A percentile compares a stretch with the other conserved stretches of the same genome.
phyloP scores from a whole-genome alignment of 2,888 invertebrate genomes.

The Cantharis rufa region DNA sequence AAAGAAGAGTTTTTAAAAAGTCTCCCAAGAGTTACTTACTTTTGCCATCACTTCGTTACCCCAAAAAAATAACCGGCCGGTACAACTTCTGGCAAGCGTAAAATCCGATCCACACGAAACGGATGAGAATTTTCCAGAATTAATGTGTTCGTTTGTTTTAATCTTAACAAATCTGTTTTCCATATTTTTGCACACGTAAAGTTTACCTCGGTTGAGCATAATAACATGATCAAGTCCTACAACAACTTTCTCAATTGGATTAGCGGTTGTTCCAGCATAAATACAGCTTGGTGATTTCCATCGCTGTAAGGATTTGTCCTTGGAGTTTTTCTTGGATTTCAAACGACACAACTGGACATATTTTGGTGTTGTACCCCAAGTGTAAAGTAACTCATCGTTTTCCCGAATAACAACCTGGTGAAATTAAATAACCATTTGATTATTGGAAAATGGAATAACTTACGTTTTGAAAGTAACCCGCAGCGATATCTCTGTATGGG shows the following conservation, averaged over 20 bases:
- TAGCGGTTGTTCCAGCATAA: constrained; percentile 40
- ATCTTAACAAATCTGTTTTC: constrained; percentile 88
- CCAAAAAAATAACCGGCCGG: constrained; percentile 73
- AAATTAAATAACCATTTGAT: background rate
- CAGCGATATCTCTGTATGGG: constrained; percentile 62
- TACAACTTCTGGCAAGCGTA: constrained; percentile 69
- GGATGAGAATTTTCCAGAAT: constrained; percentile 47
- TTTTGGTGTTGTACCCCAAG: constrained; percentile 80
- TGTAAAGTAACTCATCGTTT: constrained; percentile 66
- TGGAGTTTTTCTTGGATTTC: constrained; percentile 40
- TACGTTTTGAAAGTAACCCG: constrained; percentile 80
- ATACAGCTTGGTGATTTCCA: constrained; percentile 52
- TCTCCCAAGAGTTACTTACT: constrained; percentile 50
- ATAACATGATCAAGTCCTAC: constrained; percentile 83
- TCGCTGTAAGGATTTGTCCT: constrained; percentile 40
- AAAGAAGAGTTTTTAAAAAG: background rate
- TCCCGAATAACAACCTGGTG: constrained; percentile 67
- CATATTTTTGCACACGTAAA: constrained; percentile 82
- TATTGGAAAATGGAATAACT: constrained; percentile 44
- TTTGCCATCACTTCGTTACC: constrained; percentile 73
- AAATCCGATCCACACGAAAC: constrained; percentile 80
- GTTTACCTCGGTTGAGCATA: constrained; percentile 49
- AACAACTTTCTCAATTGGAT: constrained; percentile 48
- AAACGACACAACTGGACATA: constrained; percentile 67
- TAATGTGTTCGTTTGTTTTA: constrained; percentile 53